Evolutionary conservation across 2,113 vertebrate genomes (phyloP).

Genomic region (Ursus arctos): DNA sequence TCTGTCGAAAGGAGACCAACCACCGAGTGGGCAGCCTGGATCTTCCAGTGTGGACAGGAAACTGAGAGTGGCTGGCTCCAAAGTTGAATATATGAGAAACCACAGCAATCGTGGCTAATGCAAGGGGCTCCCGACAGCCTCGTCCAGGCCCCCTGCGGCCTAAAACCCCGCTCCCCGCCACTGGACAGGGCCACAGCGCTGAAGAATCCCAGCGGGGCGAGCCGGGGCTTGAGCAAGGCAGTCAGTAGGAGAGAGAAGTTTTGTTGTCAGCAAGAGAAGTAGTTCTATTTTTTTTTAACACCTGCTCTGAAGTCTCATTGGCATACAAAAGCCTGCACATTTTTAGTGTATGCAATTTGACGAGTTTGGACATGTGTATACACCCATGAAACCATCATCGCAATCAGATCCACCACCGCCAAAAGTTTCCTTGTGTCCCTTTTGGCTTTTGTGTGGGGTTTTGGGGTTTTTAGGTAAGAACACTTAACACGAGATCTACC

Average conservation of each 20-base stretch:
- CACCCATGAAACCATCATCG: neutral
- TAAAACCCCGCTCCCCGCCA: neutral
- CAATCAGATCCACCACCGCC: neutral
- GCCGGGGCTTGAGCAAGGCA: neutral
- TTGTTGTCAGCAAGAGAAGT: neutral
- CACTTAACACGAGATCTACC: neutral
- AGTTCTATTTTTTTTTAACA: neutral
- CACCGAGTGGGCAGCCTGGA: neutral
- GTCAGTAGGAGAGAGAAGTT: neutral
- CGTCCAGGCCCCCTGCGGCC: neutral
- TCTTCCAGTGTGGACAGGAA: neutral
- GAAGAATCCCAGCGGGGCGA: neutral
- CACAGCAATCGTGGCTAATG: neutral
- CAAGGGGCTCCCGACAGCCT: too few species aligned
- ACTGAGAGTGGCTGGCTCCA: too few species aligned
- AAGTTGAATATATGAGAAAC: neutral
- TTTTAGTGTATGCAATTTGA: too few species aligned
- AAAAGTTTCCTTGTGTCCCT: neutral
- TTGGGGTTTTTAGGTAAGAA: neutral
- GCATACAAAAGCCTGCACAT: neutral
- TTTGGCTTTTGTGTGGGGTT: neutral
- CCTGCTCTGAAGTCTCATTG: neutral
- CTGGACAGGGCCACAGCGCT: accelerated
- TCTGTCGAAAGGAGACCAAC: neutral
- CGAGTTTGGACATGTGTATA: too few species aligned